phyloP scores from a whole-genome alignment of 2,888 invertebrate species.

The Thymelicus lineola region DNA sequence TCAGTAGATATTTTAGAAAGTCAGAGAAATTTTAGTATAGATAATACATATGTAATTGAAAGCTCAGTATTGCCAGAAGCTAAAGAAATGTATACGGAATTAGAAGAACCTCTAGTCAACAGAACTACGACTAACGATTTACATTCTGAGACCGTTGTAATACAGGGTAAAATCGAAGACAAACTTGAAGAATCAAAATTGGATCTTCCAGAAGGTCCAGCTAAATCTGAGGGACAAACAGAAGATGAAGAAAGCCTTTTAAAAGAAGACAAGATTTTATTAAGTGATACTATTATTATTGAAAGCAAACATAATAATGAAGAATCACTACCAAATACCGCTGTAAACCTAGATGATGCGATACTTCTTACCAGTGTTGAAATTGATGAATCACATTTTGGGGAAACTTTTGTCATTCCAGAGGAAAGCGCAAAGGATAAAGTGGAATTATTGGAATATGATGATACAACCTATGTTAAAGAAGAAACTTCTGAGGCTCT shows the following conservation, averaged over 20 bases:
- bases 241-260: not conserved
- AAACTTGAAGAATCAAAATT: not conserved
- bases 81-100: conserved; percentile 26
- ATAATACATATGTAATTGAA: conserved; percentile 27
- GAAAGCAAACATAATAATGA: conserved; percentile 5
- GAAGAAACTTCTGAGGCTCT: not conserved
- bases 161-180: conserved; percentile 2
- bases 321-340: not conserved
- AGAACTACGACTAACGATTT: conserved; percentile 5
- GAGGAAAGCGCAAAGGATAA: not conserved
- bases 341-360: not conserved
- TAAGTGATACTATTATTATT: conserved; percentile 21
- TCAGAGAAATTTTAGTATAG: conserved; percentile 18
- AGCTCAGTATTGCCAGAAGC: conserved; percentile 18
- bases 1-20: conserved; percentile 36
- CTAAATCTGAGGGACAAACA: not conserved
- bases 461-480: not conserved
- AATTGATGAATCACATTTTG: conserved; percentile 1
- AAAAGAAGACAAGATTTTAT: not conserved
- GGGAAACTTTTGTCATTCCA: conserved; percentile 1
- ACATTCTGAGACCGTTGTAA: conserved; percentile 3
- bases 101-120: conserved; percentile 26
- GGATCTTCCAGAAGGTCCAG: not conserved
- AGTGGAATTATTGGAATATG: not conserved
- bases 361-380: conserved; percentile 1